Evolutionary conservation across 2,888 invertebrate species (phyloP), one percentile per base, ranked within the genome.

Genomic region (Oasisia sp.): DNA sequence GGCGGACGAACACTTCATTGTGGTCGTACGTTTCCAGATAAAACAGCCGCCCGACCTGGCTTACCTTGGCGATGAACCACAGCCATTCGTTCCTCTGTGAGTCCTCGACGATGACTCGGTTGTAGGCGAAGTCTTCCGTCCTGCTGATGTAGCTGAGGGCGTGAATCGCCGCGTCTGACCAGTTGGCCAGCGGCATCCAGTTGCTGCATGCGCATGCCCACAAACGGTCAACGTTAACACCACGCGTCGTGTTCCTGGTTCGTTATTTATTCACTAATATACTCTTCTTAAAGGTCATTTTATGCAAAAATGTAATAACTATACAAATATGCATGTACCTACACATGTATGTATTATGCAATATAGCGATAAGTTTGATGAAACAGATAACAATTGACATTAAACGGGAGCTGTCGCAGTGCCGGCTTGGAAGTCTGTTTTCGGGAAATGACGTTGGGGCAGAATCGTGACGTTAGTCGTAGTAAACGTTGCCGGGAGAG

Each of bases 11-110:
- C 38, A 38, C 38, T 4, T 38, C 38, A 38, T 38, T 38, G 38
- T 38, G 38, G 38, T 38, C 14, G 50, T 50, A 12, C 27, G n/a
- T 38, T 89, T 19, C 90, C 32, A 44, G 44, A 32, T 11, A 89
- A 32, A 38, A 38, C 89, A 14, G 27, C 32, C 74, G 27, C 27
- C 74, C 74, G 27, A 27, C 27, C 74, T 27, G 27, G 19, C 90
- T 50, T 89, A 94, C 94, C 92, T 94, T 92, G 27, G 93, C 90
- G 32, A 94, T 92, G 56, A 94, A 94, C 93, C 93, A 94, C 58
- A 94, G 91, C 93, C 93, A 93, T 58, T 94, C 94, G 45, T 94
- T 93, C 32, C 91, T 58, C 14, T 90, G 50, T 14, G 93, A 92
- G 92, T 94, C 93, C 32, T 91, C 74, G 32, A 94, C 93, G 50